Conservation (phyloP, 2,888 invertebrate genomes). For the Cheilosia impressa region DNA sequence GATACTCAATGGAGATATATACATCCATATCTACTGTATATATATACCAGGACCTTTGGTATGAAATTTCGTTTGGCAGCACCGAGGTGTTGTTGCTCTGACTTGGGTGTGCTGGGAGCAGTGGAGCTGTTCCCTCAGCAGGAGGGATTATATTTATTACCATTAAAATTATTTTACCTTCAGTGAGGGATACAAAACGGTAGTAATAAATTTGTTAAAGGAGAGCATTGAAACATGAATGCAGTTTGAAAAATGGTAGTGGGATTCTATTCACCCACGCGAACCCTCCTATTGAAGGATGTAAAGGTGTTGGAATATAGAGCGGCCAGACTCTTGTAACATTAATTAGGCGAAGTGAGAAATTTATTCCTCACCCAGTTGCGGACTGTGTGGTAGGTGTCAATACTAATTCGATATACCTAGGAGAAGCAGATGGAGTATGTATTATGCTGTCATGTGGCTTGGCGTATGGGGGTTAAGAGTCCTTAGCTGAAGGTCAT, state of each 20-base stretch:
- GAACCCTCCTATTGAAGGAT: constrained; percentile 12
- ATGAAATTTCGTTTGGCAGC: constrained; percentile 38
- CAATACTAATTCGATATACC: constrained; percentile 3
- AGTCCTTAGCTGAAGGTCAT: not conserved
- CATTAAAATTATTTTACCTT: constrained; percentile 63
- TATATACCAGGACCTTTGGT: not conserved
- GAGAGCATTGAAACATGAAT: constrained; percentile 59
- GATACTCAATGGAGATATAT: constrained; percentile 36
- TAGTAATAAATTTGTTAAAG: constrained; percentile 65
- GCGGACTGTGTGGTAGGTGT: not conserved
- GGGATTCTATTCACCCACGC: constrained; percentile 15
- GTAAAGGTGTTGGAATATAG: not conserved
- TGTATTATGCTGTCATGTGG: not conserved
- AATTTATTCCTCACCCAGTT: constrained; percentile 10
- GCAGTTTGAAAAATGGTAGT: constrained; percentile 50
- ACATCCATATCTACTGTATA: not conserved
- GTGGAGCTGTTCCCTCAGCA: not conserved
- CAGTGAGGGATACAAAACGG: constrained; percentile 61
- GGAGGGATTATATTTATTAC: constrained; percentile 64
- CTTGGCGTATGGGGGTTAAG: not conserved
- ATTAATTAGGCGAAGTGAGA: constrained; percentile 35
- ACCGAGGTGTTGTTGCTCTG: constrained; percentile 5
- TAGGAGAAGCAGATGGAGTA: not conserved
- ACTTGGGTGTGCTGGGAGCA: not conserved
- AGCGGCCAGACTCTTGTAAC: constrained; percentile 4